Conservation (phyloP, 2,113 vertebrate genomes). For the Calonectris borealis region DNA sequence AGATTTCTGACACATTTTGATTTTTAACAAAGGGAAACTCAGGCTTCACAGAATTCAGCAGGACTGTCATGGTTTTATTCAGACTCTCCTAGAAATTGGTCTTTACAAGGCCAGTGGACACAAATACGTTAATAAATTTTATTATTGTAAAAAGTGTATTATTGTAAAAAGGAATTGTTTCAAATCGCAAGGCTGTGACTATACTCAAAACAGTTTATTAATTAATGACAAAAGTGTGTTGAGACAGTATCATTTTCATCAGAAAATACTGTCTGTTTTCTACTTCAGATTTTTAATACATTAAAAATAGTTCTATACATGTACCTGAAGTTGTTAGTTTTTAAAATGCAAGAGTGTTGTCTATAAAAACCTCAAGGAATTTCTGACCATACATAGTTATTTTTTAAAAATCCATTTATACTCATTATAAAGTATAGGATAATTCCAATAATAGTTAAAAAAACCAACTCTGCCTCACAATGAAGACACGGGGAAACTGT, state of each 20-base stretch:
- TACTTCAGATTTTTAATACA: background rate
- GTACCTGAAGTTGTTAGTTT: background rate
- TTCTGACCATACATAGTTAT: background rate
- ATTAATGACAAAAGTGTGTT: background rate
- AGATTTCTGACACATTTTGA: slow-evolving; percentile 67
- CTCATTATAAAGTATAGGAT: background rate
- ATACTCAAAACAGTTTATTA: background rate
- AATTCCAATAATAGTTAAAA: background rate
- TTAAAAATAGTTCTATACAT: background rate
- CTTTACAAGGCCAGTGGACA: slow-evolving; percentile 35
- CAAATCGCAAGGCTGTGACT: background rate
- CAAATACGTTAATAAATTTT: slow-evolving; percentile 14
- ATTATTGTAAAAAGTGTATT: background rate
- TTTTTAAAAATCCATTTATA: background rate
- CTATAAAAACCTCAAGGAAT: background rate
- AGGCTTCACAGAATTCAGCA: slow-evolving; percentile 31
- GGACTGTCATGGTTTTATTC: slow-evolving; percentile 49
- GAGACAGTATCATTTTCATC: background rate
- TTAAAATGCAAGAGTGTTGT: background rate
- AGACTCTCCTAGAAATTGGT: slow-evolving; percentile 31
- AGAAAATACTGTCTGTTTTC: background rate
- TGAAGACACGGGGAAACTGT: background rate
- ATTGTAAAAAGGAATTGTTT: background rate
- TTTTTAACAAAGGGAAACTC: slow-evolving; percentile 48
- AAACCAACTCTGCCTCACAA: background rate